Base-by-base conservation (phyloP, 2,797 vertebrate genomes). In the Anisognathus igniventris region DNA sequence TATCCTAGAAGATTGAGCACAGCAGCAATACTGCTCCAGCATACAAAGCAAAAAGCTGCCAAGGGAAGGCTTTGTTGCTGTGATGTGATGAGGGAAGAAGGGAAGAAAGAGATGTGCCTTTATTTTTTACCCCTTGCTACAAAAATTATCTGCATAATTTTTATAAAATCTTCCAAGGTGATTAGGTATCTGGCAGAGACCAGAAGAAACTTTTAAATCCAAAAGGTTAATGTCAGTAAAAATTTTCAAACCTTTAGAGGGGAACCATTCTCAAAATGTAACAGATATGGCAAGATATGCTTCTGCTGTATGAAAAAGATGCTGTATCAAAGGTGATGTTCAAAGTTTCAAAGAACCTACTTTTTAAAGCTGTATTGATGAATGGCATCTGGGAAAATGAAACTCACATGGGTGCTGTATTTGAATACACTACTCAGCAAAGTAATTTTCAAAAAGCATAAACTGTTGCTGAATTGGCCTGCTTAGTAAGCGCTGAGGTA, bases 61-160 rank as follows among this genome's bases (percentile, higher is more conserved):
- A 4, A 75, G 23, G 42, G 27, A 50, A 82, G 42, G 21, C 21
- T 75, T 53, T 75, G 14, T 10, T 56, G 7, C 45, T 72, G 11
- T 31, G 76, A 64, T 7, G 21, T 33, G 40, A 57, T 50, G 39
- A 86, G 20, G 24, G 12, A 87, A 88, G 27, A 35, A 1, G 3
- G 19, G 7, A 42, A 30, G 54, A 45, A 62, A 33, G 12, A 24
- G 1, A 5, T 1, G 0, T 11, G 7, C 5, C 5, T 53, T 14
- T 25, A 17, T 24, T 9, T 5, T 9, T 22, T 9, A 14, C 4
- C 10, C 27, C 18, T 18, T 31, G 54, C 9, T 10, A 44, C 14
- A 75, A 91, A 78, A 48, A n/a, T 13, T 33, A 60, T 9, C 56
- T 45, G 13, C 53, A 57, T 56, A 0, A 42, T 64, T 72, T 75